phyloP scores from a whole-genome alignment of 1,140 invertebrate genomes.

The Panulirus ornatus region DNA sequence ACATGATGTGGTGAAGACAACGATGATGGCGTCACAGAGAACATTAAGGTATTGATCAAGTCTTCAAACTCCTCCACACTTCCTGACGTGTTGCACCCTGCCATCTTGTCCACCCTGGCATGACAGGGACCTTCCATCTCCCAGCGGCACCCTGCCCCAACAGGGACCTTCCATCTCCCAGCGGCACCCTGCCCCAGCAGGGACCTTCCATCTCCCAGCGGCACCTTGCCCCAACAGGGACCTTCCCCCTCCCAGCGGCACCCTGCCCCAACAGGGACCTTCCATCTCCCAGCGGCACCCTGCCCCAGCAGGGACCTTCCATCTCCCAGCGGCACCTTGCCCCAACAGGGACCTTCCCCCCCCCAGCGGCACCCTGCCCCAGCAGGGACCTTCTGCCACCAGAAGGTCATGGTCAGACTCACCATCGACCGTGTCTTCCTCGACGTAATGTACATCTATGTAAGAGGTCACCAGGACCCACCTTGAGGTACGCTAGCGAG shows the following conservation, averaged over 20 bases:
- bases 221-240: not conserved
- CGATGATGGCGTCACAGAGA: no score
- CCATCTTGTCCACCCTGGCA: no score
- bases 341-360: not conserved
- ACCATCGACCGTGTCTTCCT: no score
- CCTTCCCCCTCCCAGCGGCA: not conserved
- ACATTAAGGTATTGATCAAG: no score
- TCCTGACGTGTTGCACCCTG: no score
- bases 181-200: not conserved
- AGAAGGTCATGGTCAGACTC: no score
- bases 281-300: not conserved
- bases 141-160: not conserved
- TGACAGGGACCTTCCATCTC: not conserved
- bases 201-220: not conserved
- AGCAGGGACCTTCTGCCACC: not conserved
- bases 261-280: not conserved
- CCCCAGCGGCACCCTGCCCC: not conserved
- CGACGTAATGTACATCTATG: no score
- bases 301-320: not conserved
- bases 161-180: not conserved
- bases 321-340: not conserved
- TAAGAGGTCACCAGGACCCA: no score
- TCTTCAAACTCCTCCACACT: no score
- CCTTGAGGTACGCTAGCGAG: no score
- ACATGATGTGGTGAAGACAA: no score